phyloP scores from a whole-genome alignment of 2,113 vertebrate species.

The Mesoclemmys tuberculata region DNA sequence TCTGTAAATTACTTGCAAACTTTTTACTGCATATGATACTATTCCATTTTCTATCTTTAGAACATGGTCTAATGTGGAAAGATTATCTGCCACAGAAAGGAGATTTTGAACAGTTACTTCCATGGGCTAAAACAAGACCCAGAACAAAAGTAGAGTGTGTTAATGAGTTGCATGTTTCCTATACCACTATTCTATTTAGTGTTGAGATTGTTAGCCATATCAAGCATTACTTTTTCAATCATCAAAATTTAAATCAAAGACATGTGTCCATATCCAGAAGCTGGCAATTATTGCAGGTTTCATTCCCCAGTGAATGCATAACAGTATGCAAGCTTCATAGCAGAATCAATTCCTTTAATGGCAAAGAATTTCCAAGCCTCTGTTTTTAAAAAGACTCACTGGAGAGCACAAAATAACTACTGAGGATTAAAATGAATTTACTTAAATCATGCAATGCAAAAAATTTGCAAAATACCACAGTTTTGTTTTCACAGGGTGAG shows the following conservation, averaged over 20 bases:
- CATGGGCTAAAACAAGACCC: not conserved
- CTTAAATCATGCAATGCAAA: not conserved
- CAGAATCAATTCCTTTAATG: too few species aligned
- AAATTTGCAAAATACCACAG: not conserved
- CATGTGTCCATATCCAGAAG: too few species aligned
- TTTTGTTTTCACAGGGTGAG: not conserved
- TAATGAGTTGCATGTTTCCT: not conserved
- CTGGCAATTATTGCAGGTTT: too few species aligned
- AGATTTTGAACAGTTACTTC: not conserved
- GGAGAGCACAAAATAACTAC: not conserved
- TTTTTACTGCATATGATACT: not conserved
- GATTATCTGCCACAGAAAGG: not conserved
- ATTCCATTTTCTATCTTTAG: not conserved
- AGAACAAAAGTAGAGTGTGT: not conserved
- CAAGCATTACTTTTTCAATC: too few species aligned
- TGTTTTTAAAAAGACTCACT: not conserved
- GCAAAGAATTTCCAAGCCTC: too few species aligned
- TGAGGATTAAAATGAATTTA: not conserved
- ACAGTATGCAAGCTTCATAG: too few species aligned
- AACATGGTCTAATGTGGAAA: not conserved
- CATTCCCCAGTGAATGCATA: too few species aligned
- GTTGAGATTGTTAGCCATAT: not conserved
- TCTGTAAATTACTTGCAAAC: not conserved
- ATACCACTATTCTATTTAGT: not conserved
- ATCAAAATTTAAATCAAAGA: too few species aligned